Evolutionary conservation across 2,888 invertebrate genomes (phyloP).

Genomic region (Argyresthia goedartella): DNA sequence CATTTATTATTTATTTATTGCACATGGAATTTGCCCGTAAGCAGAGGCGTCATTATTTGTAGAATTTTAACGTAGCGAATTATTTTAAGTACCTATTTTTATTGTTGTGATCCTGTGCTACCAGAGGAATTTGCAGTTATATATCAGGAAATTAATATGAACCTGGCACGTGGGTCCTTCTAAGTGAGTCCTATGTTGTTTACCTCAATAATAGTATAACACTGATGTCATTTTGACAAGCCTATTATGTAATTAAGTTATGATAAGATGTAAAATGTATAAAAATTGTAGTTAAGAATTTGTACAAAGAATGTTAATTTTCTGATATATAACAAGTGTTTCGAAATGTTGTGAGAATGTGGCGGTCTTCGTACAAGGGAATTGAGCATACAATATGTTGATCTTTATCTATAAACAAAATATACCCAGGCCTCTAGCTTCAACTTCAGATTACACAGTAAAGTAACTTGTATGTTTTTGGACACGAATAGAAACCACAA

Average conservation of each 20-base stretch:
- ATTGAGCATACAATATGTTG: no score
- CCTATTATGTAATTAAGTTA: constrained; percentile 64
- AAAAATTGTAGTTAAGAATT: constrained; percentile 44
- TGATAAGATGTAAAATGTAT: constrained; percentile 58
- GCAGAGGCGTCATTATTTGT: no score
- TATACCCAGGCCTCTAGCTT: no score
- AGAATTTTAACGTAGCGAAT: no score
- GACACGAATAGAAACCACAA: no score
- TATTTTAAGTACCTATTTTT: no score
- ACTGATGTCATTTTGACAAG: constrained; percentile 64
- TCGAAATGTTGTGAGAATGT: no score
- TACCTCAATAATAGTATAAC: constrained; percentile 66
- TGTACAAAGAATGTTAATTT: constrained; percentile 58
- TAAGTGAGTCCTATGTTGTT: constrained; percentile 63
- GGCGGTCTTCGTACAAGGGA: no score
- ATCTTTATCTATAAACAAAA: no score
- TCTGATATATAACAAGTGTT: constrained; percentile 23
- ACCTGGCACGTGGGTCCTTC: constrained; percentile 42
- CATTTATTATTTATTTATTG: constrained; percentile 35
- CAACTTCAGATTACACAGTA: no score
- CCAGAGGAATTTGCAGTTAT: constrained; percentile 22
- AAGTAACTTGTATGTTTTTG: no score
- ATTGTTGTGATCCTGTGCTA: no score
- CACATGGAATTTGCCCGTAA: constrained; percentile 23
- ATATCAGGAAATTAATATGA: constrained; percentile 47